Evolutionary conservation across 2,888 invertebrate genomes (phyloP).

Genomic region (Heliconius cydno): DNA sequence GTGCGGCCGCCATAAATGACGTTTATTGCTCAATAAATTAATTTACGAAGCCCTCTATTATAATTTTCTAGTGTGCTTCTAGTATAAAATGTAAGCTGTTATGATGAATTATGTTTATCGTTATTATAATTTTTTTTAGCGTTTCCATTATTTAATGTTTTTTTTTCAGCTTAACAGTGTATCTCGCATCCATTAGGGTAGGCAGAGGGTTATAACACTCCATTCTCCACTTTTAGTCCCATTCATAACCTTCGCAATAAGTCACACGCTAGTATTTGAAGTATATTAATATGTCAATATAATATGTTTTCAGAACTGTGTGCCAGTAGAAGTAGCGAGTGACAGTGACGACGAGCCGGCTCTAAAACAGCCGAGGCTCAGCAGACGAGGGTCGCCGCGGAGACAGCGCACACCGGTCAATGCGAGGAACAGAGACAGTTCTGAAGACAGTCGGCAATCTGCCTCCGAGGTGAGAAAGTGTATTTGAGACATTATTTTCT

Average conservation of each 20-base stretch:
- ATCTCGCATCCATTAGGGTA: too few species aligned
- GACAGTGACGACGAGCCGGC: conserved; percentile 91
- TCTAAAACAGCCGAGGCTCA: conserved; percentile 88
- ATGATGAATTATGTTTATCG: neutral
- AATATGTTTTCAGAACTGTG: conserved; percentile 81
- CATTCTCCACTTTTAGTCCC: too few species aligned
- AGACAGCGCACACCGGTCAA: conserved; percentile 69
- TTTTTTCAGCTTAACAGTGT: too few species aligned
- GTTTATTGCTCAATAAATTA: conserved; percentile 60
- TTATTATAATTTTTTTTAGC: neutral
- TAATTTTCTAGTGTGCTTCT: neutral
- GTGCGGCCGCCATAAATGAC: conserved; percentile 52
- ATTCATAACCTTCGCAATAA: too few species aligned
- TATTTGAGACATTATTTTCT: neutral
- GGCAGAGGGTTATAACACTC: too few species aligned
- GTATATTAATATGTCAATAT: neutral
- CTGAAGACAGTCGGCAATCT: conserved; percentile 74
- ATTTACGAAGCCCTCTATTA: conserved; percentile 5
- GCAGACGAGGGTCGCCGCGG: conserved; percentile 69
- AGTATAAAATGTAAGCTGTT: neutral
- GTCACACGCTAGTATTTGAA: too few species aligned
- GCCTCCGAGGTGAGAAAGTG: conserved; percentile 70
- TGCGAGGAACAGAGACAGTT: conserved; percentile 61
- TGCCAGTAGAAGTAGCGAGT: conserved; percentile 77
- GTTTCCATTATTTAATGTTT: too few species aligned